These are phyloP conservation scores for Calcarius ornatus DNA, from an alignment of 2,113 vertebrate genomes.

Conservation along the genomic window DNA sequence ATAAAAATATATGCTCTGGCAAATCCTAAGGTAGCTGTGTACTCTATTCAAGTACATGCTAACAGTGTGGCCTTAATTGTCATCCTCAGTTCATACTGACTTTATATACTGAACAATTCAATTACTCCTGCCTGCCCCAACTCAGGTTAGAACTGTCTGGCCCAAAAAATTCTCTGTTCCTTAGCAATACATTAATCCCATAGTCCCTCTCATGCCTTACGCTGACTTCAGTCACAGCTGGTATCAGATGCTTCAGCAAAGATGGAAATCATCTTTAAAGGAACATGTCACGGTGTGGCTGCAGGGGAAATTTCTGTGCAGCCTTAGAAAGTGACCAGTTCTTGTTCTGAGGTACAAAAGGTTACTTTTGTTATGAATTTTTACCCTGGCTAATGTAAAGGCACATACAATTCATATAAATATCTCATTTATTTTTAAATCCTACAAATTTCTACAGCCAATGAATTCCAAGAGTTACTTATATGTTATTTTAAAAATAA, in stretches of 20 bases:
- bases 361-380: background rate
- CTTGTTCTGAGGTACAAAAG: background rate
- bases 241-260: background rate
- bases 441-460: background rate
- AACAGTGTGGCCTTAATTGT: background rate
- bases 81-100: background rate
- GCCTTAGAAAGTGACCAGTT: background rate
- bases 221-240: background rate
- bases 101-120: background rate
- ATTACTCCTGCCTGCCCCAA: background rate
- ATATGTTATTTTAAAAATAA: background rate
- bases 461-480: background rate
- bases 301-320: background rate
- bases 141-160: background rate
- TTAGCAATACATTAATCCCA: background rate
- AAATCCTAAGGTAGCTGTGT: background rate
- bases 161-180: background rate
- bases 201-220: background rate
- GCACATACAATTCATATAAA: background rate
- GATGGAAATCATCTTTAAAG: background rate
- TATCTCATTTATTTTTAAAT: background rate
- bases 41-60: background rate
- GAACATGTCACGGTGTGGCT: background rate
- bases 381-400: background rate
- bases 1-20: background rate